Evolutionary conservation across 2,888 invertebrate species (phyloP).

Genomic region (Stegophylla sp.): DNA sequence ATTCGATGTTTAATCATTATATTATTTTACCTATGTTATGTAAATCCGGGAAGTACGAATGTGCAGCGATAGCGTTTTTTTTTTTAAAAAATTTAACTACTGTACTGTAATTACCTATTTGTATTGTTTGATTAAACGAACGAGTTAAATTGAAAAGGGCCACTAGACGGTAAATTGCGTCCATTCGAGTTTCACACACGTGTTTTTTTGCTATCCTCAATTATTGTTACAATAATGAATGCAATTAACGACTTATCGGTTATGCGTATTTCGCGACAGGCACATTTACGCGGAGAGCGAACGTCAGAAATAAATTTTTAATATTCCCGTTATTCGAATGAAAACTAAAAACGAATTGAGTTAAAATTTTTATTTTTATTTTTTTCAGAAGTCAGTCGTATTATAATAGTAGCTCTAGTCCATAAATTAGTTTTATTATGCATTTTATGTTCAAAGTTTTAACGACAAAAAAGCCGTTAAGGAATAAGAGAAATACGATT

Average conservation of each 20-base stretch:
- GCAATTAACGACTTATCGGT: constrained; percentile 7
- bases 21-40: no score
- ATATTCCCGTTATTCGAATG: constrained; percentile 25
- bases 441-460: constrained; percentile 48
- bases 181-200: not conserved
- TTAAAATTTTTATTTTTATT: not conserved
- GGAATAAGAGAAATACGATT: constrained; percentile 42
- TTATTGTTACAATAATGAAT: not conserved
- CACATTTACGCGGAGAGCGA: not conserved
- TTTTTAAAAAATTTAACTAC: not conserved
- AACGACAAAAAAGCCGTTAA: constrained; percentile 41
- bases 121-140: not conserved
- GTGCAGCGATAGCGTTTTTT: not conserved
- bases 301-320: not conserved
- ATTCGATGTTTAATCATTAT: no score
- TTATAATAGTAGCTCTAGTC: constrained; percentile 28
- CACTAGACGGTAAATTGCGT: not conserved
- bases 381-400: not conserved
- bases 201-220: not conserved
- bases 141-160: not conserved
- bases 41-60: no score
- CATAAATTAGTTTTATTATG: constrained; percentile 56
- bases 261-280: not conserved
- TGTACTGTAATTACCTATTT: not conserved
- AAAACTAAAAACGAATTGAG: constrained; percentile 7